These are phyloP conservation scores for Phalacrocorax brasilianus DNA, from an alignment of 2,113 vertebrate genomes.

Conservation along the genomic window DNA sequence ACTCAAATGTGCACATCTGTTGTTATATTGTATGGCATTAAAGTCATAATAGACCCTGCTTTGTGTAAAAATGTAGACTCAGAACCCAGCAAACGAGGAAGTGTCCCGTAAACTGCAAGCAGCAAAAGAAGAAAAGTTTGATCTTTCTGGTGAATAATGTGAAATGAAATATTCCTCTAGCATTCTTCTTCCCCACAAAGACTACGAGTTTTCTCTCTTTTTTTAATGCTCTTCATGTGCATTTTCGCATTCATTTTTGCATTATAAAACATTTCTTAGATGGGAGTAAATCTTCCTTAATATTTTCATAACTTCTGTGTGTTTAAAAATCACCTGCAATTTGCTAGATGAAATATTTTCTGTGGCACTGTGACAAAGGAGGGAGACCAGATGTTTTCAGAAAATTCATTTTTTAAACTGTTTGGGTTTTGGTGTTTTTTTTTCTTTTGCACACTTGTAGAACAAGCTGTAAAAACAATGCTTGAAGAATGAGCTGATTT, in stretches of 20 bases:
- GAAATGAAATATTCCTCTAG: background rate
- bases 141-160: background rate
- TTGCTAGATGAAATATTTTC: constrained; percentile 47
- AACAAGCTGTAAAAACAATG: constrained; percentile 61
- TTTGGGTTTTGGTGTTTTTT: background rate
- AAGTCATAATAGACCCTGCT: background rate
- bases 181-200: background rate
- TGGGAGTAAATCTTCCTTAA: background rate
- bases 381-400: constrained; percentile 22
- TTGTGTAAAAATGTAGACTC: background rate
- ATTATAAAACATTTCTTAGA: background rate
- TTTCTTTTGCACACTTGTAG: constrained; percentile 26
- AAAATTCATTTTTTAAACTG: constrained; percentile 12
- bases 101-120: background rate
- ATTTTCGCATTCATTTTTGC: constrained; percentile 9
- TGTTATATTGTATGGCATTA: background rate
- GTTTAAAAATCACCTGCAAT: constrained; percentile 39
- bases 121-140: background rate
- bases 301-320: background rate
- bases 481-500: constrained; percentile 49
- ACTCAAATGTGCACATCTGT: background rate
- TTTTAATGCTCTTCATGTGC: background rate
- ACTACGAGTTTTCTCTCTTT: background rate
- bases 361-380: constrained; percentile 38
- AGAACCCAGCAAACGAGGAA: background rate